phyloP scores from a whole-genome alignment of 2,797 vertebrate species.

The Crocidura indochinensis region DNA sequence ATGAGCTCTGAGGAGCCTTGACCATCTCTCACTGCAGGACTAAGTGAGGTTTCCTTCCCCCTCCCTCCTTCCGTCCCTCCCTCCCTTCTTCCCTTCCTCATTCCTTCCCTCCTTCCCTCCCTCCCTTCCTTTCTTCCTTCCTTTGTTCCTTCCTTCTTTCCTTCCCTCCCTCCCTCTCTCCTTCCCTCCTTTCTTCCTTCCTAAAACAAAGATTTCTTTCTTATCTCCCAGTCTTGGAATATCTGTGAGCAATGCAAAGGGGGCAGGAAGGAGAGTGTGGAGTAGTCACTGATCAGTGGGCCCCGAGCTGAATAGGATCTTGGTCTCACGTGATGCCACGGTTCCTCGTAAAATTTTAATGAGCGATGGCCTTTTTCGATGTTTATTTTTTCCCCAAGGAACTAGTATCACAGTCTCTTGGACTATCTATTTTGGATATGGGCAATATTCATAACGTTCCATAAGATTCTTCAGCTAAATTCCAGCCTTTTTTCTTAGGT shows the following conservation, averaged over 20 bases:
- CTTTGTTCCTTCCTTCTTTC: no score
- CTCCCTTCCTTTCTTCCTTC: no score
- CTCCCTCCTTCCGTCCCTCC: no score
- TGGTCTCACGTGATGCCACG: background rate
- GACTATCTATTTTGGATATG: background rate
- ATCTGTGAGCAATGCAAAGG: background rate
- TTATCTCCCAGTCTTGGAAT: constrained; percentile 43
- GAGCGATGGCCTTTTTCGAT: constrained; percentile 11
- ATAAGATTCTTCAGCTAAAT: constrained; percentile 44
- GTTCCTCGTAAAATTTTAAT: background rate
- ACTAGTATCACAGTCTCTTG: constrained; percentile 30
- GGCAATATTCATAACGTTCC: constrained; percentile 7
- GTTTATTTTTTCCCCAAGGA: constrained; percentile 25
- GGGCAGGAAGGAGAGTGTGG: background rate
- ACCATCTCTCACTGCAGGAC: background rate
- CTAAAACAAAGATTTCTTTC: constrained; percentile 13
- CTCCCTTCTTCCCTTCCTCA: no score
- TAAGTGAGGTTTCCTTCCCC: background rate
- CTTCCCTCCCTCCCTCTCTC: no score
- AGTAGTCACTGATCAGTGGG: background rate
- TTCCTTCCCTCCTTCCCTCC: no score
- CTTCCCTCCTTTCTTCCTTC: no score
- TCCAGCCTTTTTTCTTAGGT: constrained; percentile 31
- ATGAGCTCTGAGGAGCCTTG: background rate
- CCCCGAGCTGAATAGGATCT: background rate